Conservation (phyloP, 1,140 invertebrate genomes). For the Solen grandis region DNA sequence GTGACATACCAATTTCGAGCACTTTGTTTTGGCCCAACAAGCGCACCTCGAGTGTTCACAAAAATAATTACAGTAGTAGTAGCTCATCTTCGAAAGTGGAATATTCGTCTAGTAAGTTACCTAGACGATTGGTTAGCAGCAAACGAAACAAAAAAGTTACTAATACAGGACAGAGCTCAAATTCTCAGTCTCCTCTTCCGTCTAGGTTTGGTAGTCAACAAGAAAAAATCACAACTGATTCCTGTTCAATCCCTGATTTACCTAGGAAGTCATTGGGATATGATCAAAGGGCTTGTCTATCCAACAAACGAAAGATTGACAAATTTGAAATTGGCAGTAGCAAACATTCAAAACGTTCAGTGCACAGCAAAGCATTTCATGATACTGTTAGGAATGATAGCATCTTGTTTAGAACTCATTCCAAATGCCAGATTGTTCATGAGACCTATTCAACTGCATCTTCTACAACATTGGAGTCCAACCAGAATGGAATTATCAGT, state of each 20-base stretch:
- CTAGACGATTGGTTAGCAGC: too few species aligned
- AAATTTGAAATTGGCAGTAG: conserved; percentile 1
- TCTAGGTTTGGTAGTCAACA: conserved; percentile 33
- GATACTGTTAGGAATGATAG: conserved; percentile 41
- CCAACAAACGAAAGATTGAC: conserved; percentile 21
- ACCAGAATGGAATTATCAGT: too few species aligned
- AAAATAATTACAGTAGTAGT: too few species aligned
- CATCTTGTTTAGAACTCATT: conserved; percentile 26
- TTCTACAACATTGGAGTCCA: conserved; percentile 29
- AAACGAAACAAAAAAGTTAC: background rate
- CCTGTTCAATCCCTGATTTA: too few species aligned
- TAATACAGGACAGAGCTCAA: background rate
- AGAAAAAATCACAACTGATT: conserved; percentile 16
- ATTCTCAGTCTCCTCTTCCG: conserved; percentile 23
- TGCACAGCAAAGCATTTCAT: conserved; percentile 11
- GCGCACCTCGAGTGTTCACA: conserved; percentile 29
- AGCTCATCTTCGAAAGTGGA: conserved; percentile 25
- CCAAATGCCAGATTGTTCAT: too few species aligned
- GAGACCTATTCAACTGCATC: too few species aligned
- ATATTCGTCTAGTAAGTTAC: background rate
- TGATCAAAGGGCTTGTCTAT: too few species aligned
- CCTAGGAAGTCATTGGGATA: too few species aligned
- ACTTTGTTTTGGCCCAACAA: conserved; percentile 35
- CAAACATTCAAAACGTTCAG: background rate
- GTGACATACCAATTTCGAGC: too few species aligned